Conservation (phyloP, 2,113 vertebrate species). For the Copsychus sechellarum region DNA sequence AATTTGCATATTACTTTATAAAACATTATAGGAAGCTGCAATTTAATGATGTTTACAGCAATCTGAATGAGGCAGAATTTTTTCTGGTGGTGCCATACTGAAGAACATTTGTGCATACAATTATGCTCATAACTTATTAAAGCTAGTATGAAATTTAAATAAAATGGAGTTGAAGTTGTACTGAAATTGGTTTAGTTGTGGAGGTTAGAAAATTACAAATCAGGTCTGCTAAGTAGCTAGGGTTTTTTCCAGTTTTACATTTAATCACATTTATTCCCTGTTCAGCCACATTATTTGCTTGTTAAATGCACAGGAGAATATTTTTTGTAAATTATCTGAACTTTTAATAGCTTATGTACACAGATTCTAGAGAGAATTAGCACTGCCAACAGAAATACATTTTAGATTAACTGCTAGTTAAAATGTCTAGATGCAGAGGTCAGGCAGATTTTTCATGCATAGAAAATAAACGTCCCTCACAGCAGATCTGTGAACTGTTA, state of each 20-base stretch:
- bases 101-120: slow-evolving; percentile 62
- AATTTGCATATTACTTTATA: slow-evolving; percentile 78
- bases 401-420: neutral
- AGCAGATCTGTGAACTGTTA: neutral
- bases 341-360: neutral
- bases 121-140: slow-evolving; percentile 74
- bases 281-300: slow-evolving; percentile 37
- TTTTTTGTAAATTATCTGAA: neutral
- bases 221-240: neutral
- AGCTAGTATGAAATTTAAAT: slow-evolving; percentile 62
- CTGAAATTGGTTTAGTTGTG: slow-evolving; percentile 34
- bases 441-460: neutral
- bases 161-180: slow-evolving; percentile 50
- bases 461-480: accelerated
- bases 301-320: slow-evolving; percentile 37
- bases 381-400: neutral
- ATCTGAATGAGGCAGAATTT: slow-evolving; percentile 62
- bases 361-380: neutral
- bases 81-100: slow-evolving; percentile 46
- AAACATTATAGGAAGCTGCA: slow-evolving; percentile 74
- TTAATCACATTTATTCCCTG: slow-evolving; percentile 27
- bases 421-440: neutral
- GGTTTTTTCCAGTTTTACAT: neutral
- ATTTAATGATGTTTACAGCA: slow-evolving; percentile 81
- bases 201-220: slow-evolving; percentile 53